These are phyloP conservation scores for Noctilio leporinus DNA, from an alignment of 2,113 vertebrate species.

Conservation along the genomic window DNA sequence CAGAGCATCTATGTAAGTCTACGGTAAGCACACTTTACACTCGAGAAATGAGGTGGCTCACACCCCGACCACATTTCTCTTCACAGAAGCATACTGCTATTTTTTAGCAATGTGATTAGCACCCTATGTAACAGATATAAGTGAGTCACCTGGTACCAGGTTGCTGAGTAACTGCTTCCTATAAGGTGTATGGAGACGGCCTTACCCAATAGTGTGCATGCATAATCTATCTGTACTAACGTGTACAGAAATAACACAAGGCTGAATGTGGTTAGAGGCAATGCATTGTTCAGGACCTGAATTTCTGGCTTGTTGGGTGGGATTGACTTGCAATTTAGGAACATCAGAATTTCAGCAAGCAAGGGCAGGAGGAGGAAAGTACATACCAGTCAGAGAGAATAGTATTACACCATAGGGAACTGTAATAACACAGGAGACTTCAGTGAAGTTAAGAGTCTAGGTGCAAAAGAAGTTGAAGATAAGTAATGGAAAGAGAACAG, in stretches of 20 bases:
- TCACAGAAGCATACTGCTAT: neutral
- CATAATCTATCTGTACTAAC: neutral
- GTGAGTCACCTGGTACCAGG: neutral
- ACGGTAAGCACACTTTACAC: neutral
- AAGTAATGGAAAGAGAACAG: neutral
- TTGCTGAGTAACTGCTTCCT: neutral
- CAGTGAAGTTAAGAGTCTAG: neutral
- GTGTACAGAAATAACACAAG: neutral
- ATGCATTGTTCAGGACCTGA: neutral
- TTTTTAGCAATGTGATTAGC: neutral
- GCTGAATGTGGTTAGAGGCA: neutral
- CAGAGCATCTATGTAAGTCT: neutral
- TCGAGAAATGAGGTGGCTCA: neutral
- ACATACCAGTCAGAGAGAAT: neutral
- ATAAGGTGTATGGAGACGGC: neutral
- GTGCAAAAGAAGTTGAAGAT: neutral
- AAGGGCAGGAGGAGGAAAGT: neutral
- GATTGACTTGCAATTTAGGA: neutral
- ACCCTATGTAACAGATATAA: neutral
- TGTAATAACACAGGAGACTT: neutral
- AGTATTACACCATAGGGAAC: neutral
- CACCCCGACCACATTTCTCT: neutral
- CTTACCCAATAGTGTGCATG: neutral
- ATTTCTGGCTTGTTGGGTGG: neutral
- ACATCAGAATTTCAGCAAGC: neutral